Conservation (phyloP, 2,113 vertebrate genomes). For the Nansenia antarctica region DNA sequence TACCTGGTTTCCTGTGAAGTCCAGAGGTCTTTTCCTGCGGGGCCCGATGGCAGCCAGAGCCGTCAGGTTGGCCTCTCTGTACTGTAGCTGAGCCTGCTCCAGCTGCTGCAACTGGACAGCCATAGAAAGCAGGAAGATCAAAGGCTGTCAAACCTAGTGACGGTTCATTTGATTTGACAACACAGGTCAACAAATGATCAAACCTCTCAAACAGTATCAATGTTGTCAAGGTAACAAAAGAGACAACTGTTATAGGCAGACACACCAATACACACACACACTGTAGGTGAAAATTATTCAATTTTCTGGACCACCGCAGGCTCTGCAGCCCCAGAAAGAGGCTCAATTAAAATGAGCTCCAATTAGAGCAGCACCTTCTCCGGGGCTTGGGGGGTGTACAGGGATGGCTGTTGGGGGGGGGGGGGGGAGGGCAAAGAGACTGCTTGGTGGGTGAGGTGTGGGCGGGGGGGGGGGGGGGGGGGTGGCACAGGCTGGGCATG, state of each 20-base stretch:
- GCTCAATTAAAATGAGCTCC: conserved; percentile 94
- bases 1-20: conserved; percentile 75
- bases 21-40: conserved; percentile 86
- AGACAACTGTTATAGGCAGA: too few relatives aligned
- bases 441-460: conserved; percentile 90
- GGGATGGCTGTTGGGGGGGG: too few relatives aligned
- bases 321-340: conserved; percentile 90
- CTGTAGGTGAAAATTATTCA: conserved; percentile 82
- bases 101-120: conserved; percentile 89
- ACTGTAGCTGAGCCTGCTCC: conserved; percentile 87
- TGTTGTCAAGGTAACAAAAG: conserved; percentile 11
- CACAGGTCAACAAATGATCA: neutral
- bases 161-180: too few relatives aligned
- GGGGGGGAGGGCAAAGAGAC: too few relatives aligned
- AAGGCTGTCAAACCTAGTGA: too few relatives aligned
- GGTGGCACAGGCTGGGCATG: conserved; percentile 78
- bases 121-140: conserved; percentile 4
- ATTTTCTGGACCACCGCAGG: conserved; percentile 82
- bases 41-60: conserved; percentile 95
- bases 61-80: conserved; percentile 90
- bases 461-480: conserved; percentile 75
- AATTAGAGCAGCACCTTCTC: conserved; percentile 91
- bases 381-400: conserved; percentile 85
- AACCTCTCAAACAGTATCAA: neutral
- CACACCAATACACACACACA: conserved; percentile 46